These are phyloP conservation scores for Oenanthe melanoleuca DNA, from an alignment of 2,113 vertebrate species.

Conservation along the genomic window DNA sequence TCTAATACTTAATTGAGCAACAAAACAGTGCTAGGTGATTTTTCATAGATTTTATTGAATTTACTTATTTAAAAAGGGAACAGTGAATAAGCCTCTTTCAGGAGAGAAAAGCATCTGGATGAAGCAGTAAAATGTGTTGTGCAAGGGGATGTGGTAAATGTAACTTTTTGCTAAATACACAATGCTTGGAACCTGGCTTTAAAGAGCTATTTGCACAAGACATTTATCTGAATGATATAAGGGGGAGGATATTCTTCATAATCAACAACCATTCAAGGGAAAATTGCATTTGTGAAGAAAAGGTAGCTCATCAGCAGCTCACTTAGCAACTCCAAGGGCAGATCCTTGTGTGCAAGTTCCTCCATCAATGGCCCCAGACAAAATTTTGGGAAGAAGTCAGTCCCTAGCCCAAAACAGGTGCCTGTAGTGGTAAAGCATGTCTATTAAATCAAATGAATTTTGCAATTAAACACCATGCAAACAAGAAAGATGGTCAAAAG, in stretches of 20 bases:
- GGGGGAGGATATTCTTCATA: constrained; percentile 28
- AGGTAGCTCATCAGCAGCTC: constrained; percentile 52
- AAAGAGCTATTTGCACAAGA: constrained; percentile 45
- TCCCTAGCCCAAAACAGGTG: background rate
- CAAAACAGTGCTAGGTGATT: background rate
- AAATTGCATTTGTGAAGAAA: constrained; percentile 54
- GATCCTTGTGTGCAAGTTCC: background rate
- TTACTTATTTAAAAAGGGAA: background rate
- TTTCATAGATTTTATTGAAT: background rate
- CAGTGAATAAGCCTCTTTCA: background rate
- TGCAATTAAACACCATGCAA: background rate
- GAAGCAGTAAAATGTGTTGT: constrained; percentile 7
- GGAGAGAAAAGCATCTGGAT: background rate
- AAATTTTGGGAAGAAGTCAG: background rate
- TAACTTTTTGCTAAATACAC: constrained; percentile 36
- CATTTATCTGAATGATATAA: constrained; percentile 17
- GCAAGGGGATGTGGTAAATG: constrained; percentile 1
- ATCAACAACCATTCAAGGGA: constrained; percentile 68
- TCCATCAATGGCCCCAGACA: background rate
- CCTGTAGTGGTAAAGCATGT: background rate
- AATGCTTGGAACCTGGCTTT: background rate
- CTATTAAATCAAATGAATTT: background rate
- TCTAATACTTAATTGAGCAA: background rate
- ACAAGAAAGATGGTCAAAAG: background rate
- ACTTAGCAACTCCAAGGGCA: constrained; percentile 40